Evolutionary conservation across 2,113 vertebrate genomes (phyloP), one percentile per base, ranked within the genome.

Genomic region (Panthera tigris): DNA sequence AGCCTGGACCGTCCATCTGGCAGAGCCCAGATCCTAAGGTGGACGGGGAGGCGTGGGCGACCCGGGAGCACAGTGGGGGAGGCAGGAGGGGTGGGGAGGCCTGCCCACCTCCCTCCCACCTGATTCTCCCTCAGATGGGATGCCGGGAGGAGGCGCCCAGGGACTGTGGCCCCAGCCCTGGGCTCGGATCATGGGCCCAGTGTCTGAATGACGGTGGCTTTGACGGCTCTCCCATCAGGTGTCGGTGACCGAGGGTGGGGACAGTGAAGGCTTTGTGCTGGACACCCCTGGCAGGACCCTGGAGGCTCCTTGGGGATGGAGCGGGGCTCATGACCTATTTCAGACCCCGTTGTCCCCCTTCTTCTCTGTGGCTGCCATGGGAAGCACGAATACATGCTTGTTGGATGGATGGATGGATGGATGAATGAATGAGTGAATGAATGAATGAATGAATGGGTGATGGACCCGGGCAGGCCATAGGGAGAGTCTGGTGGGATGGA

Each of bases 31-130:
- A 55, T 57, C 89, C 86, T 29, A 23, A 81, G 96, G 66, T 33
- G 91, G 89, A n/a, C 6, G 1, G 80, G 85, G 81, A 73, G 85
- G 89, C 16, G 89, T 84, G 96, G 97, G 91, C 29, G 80, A 66
- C 85, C n/a, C 36, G 52, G 16, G 71, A 48, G 71, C 76, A 89
- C 61, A n/a, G 85, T 3, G 13, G n/a, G 69, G 55, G 76, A n/a
- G 50, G 55, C 79, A 87, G 84, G 78, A 50, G 57, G 69, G 76
- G 65, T 74, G 83, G 41, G 74, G 63, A 83, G 48, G 92, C 61
- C 82, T 7, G 57, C 74, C 41, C 1, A 2, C 52, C 55, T 31
- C 41, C 84, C 83, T 65, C 74, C 85, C 87, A 65, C 83, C 50
- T 19, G 89, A 41, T 48, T 82, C 45, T 41, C 39, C 13, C 31